Conservation (phyloP, 2,888 invertebrate species). For the Sminthurides aquaticus region DNA sequence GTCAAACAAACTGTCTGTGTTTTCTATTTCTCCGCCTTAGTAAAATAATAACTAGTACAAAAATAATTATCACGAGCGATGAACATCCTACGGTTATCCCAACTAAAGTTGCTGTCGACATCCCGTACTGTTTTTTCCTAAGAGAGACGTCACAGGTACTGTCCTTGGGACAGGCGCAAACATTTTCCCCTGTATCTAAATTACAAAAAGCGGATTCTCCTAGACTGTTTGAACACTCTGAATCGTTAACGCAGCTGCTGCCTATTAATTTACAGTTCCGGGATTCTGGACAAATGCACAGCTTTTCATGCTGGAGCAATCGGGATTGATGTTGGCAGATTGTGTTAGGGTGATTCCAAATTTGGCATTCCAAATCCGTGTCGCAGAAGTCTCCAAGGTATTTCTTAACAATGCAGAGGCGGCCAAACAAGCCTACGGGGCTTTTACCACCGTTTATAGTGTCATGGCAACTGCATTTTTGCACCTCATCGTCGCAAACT, state of each 20-base stretch:
- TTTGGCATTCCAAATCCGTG: constrained; percentile 5
- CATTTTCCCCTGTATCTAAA: not conserved
- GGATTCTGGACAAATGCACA: constrained; percentile 27
- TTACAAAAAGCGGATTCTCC: not conserved
- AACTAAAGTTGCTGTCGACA: not conserved
- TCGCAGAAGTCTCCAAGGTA: constrained; percentile 7
- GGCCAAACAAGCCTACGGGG: not conserved
- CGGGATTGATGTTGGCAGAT: constrained; percentile 22
- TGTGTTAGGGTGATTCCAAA: constrained; percentile 22
- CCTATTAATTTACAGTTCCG: not conserved
- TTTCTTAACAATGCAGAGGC: not conserved
- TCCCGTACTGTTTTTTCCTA: not conserved
- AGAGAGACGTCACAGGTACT: not conserved
- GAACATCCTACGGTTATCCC: not conserved
- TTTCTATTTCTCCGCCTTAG: not conserved
- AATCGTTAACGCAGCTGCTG: not conserved
- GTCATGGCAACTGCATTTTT: not conserved
- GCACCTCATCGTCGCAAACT: not conserved
- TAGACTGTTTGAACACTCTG: not conserved
- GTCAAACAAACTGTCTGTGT: not conserved
- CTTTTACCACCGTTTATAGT: not conserved
- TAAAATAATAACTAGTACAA: not conserved
- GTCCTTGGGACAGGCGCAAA: not conserved
- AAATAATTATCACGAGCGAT: not conserved
- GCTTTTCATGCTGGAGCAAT: constrained; percentile 23